phyloP scores from a whole-genome alignment of 2,888 invertebrate genomes.

The Carabus problematicus region DNA sequence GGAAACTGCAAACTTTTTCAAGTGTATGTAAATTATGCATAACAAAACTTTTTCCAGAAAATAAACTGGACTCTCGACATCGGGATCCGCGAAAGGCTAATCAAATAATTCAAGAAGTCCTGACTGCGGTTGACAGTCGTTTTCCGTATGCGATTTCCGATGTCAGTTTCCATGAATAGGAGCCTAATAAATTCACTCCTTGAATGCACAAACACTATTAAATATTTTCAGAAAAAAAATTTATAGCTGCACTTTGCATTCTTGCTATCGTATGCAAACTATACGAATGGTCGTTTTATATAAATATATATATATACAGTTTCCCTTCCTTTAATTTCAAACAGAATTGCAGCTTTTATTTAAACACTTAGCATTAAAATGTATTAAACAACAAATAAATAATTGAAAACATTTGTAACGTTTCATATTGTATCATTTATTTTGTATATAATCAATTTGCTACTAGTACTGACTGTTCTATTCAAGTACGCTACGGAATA shows the following conservation, averaged over 20 bases:
- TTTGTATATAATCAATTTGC: too few species aligned
- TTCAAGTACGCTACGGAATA: too few species aligned
- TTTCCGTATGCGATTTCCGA: constrained; percentile 31
- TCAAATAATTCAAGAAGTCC: constrained; percentile 51
- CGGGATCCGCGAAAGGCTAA: constrained; percentile 49
- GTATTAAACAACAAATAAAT: too few species aligned
- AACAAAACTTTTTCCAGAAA: constrained; percentile 34
- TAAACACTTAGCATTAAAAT: too few species aligned
- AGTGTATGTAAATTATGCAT: constrained; percentile 25
- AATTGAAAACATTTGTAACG: too few species aligned
- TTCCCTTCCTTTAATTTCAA: too few species aligned
- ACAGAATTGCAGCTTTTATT: too few species aligned
- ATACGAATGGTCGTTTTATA: too few species aligned
- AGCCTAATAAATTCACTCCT: constrained; percentile 32
- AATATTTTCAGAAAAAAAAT: constrained; percentile 27
- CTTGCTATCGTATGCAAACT: too few species aligned
- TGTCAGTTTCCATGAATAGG: constrained; percentile 37
- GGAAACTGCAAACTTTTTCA: background rate
- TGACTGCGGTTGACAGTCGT: constrained; percentile 47
- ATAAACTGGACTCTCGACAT: constrained; percentile 42
- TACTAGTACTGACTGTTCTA: too few species aligned
- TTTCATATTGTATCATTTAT: too few species aligned
- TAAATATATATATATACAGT: too few species aligned
- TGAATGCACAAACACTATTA: constrained; percentile 38
- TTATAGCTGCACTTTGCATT: constrained; percentile 21